Conservation (phyloP, 2,888 invertebrate species). For the Ametastegia equiseti region DNA sequence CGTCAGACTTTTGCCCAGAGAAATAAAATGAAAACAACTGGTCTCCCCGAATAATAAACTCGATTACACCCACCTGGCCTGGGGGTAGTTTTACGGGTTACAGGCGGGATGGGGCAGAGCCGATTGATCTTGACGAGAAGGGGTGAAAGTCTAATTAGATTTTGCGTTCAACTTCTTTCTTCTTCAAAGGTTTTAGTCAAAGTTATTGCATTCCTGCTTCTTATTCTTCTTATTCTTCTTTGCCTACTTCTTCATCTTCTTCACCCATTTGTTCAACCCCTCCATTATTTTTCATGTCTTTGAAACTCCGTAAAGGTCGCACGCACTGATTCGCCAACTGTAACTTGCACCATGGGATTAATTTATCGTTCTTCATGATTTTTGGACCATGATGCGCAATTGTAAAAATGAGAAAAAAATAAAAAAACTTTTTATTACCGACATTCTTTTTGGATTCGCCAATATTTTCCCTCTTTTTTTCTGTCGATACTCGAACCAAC, state of each 20-base stretch:
- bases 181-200: conserved; percentile 27
- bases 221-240: too few relatives aligned
- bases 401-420: too few relatives aligned
- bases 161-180: conserved; percentile 49
- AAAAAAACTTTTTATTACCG: too few relatives aligned
- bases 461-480: not conserved
- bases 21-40: conserved; percentile 30
- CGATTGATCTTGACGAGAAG: conserved; percentile 49
- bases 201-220: conserved; percentile 29
- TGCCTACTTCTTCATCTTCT: not conserved
- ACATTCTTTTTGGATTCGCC: too few relatives aligned
- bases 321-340: conserved; percentile 2
- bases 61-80: conserved; percentile 28
- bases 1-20: not conserved
- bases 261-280: conserved; percentile 6
- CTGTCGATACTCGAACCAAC: not conserved
- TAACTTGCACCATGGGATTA: not conserved
- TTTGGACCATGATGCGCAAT: too few relatives aligned
- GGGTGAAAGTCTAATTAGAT: conserved; percentile 58
- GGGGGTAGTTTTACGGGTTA: conserved; percentile 23
- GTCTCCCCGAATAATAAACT: conserved; percentile 31
- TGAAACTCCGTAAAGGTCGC: not conserved
- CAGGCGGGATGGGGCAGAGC: not conserved
- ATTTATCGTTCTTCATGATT: not conserved
- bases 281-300: not conserved